Evolutionary conservation across 2,797 vertebrate species (phyloP), one percentile per base, ranked within the genome.

Genomic region (Acestrorhynchus altus): DNA sequence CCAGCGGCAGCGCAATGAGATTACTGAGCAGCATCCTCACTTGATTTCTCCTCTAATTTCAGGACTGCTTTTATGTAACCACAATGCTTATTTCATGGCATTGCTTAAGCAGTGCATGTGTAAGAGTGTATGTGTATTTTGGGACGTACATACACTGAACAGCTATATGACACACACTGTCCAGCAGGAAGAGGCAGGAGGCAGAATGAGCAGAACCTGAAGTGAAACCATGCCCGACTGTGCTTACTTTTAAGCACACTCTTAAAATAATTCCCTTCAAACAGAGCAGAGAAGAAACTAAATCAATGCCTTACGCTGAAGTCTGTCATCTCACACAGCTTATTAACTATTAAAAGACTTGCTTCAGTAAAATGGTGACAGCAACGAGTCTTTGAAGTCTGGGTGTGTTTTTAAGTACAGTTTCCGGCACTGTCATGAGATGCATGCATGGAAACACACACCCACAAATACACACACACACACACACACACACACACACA

Each of bases 301-400:
- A 51, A 59, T 28, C 15, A 57, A 49, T 47, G 8, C 15, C 31
- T 40, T 35, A 44, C 42, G 35, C 24, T 26, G 42, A 22, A 49
- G 54, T 40, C 16, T 42, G 31, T 59, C 54, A 31, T n/a, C 4
- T 72, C 26, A 42, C 64, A 20, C 28, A 28, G 28, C 54, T 18
- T 66, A 35, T 46, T 57, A 35, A 26, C 31, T n/a, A 68, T 60
- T 66, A 59, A 59, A 61, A 28, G 31, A n/a, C 42, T 28, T 46
- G 24, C 18, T 63, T 2, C 63, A 61, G 61, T 24, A 66, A 40
- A 18, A 59, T n/a, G 44, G 35, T 72, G 40, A 65, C 28, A 46
- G 40, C 20, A 42, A 65, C 6, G 7, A 26, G 47, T 28, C 47
- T 75, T 60, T 74, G 46, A 63, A 52, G 77, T 52, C 61, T 70